Evolutionary conservation across 1,140 invertebrate species (phyloP), one percentile per base, ranked within the genome.

Genomic region (Tetramorium alpestre): DNA sequence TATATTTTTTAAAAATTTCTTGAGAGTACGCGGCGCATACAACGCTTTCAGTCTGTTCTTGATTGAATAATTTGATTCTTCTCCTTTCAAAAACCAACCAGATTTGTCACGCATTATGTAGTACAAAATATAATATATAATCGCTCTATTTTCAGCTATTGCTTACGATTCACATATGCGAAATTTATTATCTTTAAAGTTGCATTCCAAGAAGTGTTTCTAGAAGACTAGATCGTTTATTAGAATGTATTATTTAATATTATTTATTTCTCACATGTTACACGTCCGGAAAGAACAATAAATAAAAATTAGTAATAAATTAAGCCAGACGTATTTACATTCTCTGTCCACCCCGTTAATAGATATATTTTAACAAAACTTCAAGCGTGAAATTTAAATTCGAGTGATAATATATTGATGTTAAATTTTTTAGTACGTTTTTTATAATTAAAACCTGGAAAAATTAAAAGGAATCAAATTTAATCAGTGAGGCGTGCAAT

Each of bases 181-280:
- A 70, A 44, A 70, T 81, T 70, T 70, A 47, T 70, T 56, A 28
- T 56, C 16, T 49, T 8, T 51, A 67, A 72, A 54, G 1, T 44
- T 56, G 73, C 86, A 89, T 87, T 76, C 51, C 67, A 76, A 54
- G 41, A 76, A 84, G 25, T 56, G 38, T 77, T 72, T 33, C 33
- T 33, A 33, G 11, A 49, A 18, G 6, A 2, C 0, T 69, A 69
- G 22, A 47, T 69, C 22, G 2, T 69, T 69, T 22, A 44, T 69
- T 69, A 54, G 18, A 60, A 22, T 73, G 85, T 41, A 77, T 73
- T 73, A 84, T 87, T 89, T 78, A 87, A 82, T 54, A 81, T 69
- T 89, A 87, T 89, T 89, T 87, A 87, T 89, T 89, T 87, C 11
- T 22, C 18, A 44, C 5, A 56, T 56, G 18, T 72, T 81, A 28